Percentiles rank a stretch among this genome's conserved stretches.
phyloP scores from a whole-genome alignment of 1,140 invertebrate species.

The Drosophila erecta region DNA sequence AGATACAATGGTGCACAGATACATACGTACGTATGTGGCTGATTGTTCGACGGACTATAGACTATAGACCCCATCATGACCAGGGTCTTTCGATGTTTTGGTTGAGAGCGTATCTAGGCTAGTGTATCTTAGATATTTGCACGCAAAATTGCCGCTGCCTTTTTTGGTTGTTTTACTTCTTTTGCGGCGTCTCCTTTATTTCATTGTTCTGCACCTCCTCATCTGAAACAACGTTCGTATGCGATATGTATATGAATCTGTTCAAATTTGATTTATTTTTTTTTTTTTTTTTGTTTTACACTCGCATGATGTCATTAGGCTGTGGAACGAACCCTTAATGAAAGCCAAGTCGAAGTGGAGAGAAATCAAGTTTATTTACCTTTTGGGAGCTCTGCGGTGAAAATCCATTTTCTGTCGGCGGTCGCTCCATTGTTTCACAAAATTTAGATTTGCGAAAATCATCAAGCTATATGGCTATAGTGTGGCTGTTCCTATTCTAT shows the following conservation, averaged over 20 bases:
- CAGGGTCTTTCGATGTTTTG: slow-evolving; percentile 83
- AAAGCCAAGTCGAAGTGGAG: slow-evolving; percentile 31
- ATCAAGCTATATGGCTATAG: slow-evolving; percentile 9
- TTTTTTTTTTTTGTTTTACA: slow-evolving; percentile 38
- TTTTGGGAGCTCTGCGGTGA: slow-evolving; percentile 22
- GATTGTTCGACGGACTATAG: slow-evolving; percentile 42
- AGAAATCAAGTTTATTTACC: slow-evolving; percentile 49
- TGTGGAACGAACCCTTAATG: slow-evolving; percentile 31
- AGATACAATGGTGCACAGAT: slow-evolving; percentile 68
- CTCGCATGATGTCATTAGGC: slow-evolving; percentile 39
- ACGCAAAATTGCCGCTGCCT: slow-evolving; percentile 78
- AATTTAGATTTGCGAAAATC: slow-evolving; percentile 53
- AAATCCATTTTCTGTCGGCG: slow-evolving; percentile 33
- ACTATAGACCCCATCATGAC: slow-evolving; percentile 51
- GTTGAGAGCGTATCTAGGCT: slow-evolving; percentile 84
- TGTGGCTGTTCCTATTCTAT: slow-evolving; percentile 26
- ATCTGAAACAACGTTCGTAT: slow-evolving; percentile 16
- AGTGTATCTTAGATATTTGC: slow-evolving; percentile 85
- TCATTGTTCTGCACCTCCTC: slow-evolving; percentile 5
- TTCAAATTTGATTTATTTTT: slow-evolving; percentile 57
- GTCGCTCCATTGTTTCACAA: slow-evolving; percentile 33
- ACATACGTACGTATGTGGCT: slow-evolving; percentile 16
- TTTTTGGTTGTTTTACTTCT: slow-evolving; percentile 39
- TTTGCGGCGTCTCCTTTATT: not conserved
- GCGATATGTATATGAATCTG: slow-evolving; percentile 4